Evolutionary conservation across 2,797 vertebrate genomes (phyloP).

Genomic region (Sternarchorhynchus goeldii): DNA sequence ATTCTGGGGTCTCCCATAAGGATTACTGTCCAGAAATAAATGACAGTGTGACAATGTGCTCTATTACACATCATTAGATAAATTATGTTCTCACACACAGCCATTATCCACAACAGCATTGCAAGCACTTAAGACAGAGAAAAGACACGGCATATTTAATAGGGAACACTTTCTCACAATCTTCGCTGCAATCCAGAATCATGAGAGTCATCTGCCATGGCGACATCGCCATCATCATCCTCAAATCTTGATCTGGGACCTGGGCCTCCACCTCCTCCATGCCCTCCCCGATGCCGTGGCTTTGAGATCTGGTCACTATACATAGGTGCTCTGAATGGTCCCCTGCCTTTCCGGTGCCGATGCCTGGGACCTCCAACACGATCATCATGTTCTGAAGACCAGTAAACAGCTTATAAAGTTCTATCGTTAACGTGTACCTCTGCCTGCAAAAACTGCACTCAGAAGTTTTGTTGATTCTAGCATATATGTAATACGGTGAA

Average conservation of each 20-base stretch:
- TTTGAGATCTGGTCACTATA: conserved; percentile 70
- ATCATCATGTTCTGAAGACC: conserved; percentile 77
- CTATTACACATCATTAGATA: neutral
- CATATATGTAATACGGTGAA: too few relatives aligned
- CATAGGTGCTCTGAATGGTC: conserved; percentile 77
- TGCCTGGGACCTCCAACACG: conserved; percentile 69
- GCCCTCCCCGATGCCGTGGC: conserved; percentile 63
- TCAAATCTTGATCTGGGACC: conserved; percentile 66
- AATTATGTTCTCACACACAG: neutral
- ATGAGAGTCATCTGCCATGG: conserved; percentile 74
- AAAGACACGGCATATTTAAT: neutral
- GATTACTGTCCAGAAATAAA: conserved; percentile 63
- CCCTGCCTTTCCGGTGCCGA: conserved; percentile 77
- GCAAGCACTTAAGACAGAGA: neutral
- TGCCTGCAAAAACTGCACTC: too few relatives aligned
- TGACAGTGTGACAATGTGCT: too few relatives aligned
- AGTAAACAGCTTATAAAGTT: neutral
- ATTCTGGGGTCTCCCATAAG: conserved; percentile 71
- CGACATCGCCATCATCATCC: conserved; percentile 77
- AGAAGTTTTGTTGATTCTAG: too few relatives aligned
- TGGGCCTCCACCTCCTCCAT: conserved; percentile 50
- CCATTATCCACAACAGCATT: too few relatives aligned
- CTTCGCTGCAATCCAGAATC: conserved; percentile 61
- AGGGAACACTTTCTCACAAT: conserved; percentile 55
- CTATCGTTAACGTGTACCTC: too few relatives aligned